Conservation (phyloP, 2,888 invertebrate species). For the Mystacides longicornis region DNA sequence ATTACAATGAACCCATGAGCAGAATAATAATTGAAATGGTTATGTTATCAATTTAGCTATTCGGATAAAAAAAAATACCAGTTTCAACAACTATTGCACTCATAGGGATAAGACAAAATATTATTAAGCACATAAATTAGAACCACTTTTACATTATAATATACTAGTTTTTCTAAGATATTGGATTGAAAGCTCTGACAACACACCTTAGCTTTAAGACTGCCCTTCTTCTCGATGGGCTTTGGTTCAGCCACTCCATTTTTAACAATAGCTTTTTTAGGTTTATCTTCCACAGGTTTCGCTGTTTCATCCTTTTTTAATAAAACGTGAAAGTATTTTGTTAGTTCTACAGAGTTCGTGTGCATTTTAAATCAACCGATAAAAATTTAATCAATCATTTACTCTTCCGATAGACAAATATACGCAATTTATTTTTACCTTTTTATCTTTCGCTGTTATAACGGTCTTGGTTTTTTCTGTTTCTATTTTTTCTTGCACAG, state of each 20-base stretch:
- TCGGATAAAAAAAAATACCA: no score
- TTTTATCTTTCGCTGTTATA: neutral
- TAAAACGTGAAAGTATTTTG: no score
- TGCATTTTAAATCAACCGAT: neutral
- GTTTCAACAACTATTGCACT: no score
- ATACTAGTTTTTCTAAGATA: neutral
- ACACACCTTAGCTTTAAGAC: conserved; percentile 16
- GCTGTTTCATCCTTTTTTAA: conserved; percentile 4
- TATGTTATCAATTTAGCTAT: neutral
- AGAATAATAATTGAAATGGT: neutral
- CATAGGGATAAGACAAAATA: no score
- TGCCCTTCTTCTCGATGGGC: conserved; percentile 20
- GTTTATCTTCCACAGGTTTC: conserved; percentile 5
- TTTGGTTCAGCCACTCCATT: conserved; percentile 9
- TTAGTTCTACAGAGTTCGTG: no score
- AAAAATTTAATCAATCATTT: neutral
- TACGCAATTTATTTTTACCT: no score
- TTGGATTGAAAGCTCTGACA: neutral
- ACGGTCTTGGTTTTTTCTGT: neutral
- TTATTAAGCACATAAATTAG: neutral
- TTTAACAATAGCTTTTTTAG: conserved; percentile 9
- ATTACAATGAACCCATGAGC: neutral
- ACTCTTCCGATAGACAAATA: neutral
- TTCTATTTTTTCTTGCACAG: no score
- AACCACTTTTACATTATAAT: neutral